Conservation (phyloP, 2,888 invertebrate genomes). For the Ennomos fuscantarius region DNA sequence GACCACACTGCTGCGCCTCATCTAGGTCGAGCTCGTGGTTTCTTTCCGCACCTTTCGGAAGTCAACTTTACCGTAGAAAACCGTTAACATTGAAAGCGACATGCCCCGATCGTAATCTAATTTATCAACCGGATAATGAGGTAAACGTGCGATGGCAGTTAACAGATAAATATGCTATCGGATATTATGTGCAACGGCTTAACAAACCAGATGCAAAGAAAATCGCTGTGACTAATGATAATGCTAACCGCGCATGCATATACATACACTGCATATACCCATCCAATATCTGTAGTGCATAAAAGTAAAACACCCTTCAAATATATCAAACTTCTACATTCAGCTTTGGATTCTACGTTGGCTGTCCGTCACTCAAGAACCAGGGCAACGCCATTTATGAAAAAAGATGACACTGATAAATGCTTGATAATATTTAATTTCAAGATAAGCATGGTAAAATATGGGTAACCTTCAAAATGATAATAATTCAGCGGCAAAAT, state of each 20-base stretch:
- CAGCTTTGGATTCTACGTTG: too few species aligned
- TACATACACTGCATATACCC: constrained; percentile 32
- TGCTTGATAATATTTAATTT: too few species aligned
- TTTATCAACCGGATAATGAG: constrained; percentile 39
- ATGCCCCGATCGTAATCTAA: constrained; percentile 40
- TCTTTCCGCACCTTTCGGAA: constrained; percentile 60
- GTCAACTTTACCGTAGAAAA: constrained; percentile 40
- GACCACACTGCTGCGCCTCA: constrained; percentile 50
- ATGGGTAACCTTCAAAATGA: too few species aligned
- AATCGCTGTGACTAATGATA: constrained; percentile 39
- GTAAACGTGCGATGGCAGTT: constrained; percentile 42
- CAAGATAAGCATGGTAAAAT: too few species aligned
- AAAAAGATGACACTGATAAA: too few species aligned
- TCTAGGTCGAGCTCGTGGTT: constrained; percentile 52
- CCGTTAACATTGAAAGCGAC: constrained; percentile 47
- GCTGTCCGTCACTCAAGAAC: too few species aligned
- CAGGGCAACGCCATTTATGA: too few species aligned
- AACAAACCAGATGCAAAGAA: constrained; percentile 34
- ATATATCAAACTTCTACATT: too few species aligned
- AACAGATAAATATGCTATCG: constrained; percentile 32
- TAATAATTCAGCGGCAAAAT: too few species aligned
- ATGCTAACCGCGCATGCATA: constrained; percentile 36
- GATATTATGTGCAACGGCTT: constrained; percentile 31
- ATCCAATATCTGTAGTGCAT: constrained; percentile 30
- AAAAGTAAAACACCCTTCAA: background rate